Percentiles rank a stretch among this genome's conserved stretches.
Evolutionary conservation across 2,888 invertebrate genomes (phyloP).

Genomic region (Rhagonycha fulva): DNA sequence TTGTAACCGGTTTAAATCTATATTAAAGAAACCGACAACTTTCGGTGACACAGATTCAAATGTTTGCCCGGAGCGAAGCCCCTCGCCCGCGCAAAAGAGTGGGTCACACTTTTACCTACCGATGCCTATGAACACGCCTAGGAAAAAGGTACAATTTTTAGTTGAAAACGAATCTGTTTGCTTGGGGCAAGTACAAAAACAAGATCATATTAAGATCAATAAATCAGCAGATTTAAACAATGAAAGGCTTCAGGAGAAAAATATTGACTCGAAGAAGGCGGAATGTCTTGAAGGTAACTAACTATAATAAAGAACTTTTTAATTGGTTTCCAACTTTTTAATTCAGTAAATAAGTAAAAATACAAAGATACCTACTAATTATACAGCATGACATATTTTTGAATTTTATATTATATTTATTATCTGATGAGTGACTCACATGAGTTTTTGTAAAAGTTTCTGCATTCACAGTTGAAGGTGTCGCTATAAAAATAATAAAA

Average conservation of each 20-base stretch:
- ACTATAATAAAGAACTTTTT: not conserved
- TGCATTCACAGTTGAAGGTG: not conserved
- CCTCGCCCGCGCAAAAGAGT: constrained; percentile 47
- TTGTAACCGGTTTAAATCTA: constrained; percentile 56
- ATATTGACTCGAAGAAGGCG: constrained; percentile 16
- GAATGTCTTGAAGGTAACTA: constrained; percentile 20
- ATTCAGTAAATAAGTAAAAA: not conserved
- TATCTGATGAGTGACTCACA: not conserved
- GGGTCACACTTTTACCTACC: constrained; percentile 69
- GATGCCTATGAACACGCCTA: constrained; percentile 56
- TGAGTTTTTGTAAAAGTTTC: not conserved
- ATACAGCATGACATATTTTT: not conserved
- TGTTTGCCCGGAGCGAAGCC: constrained; percentile 46
- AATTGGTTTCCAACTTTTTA: not conserved
- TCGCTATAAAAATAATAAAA: not conserved
- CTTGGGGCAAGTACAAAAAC: constrained; percentile 24
- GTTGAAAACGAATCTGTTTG: constrained; percentile 62
- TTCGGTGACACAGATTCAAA: constrained; percentile 50
- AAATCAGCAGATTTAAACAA: constrained; percentile 19
- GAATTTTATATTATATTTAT: not conserved
- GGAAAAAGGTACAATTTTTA: constrained; percentile 74
- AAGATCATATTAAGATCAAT: constrained; percentile 14
- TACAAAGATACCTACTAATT: not conserved
- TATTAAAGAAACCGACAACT: constrained; percentile 59
- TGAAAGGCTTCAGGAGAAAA: constrained; percentile 10